Evolutionary conservation across 2,888 invertebrate species (phyloP).

Genomic region (Ctenicera cuprea): DNA sequence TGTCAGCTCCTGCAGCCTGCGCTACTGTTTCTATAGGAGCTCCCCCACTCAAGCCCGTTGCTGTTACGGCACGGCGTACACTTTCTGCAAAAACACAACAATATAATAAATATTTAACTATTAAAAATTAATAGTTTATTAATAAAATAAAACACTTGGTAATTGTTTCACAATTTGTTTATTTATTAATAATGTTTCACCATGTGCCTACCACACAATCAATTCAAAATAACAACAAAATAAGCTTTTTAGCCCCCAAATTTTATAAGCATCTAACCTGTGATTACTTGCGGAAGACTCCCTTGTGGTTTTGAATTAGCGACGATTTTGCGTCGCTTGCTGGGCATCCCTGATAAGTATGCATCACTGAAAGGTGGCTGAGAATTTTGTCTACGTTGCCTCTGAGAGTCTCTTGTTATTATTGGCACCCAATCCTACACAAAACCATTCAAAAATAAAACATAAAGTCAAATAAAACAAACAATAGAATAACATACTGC

Average conservation of each 20-base stretch:
- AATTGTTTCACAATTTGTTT: no score
- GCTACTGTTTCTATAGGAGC: conserved; percentile 73
- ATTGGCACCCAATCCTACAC: conserved; percentile 91
- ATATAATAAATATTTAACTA: conserved; percentile 20
- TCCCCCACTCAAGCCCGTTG: conserved; percentile 72
- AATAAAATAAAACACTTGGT: no score
- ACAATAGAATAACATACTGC: conserved; percentile 67
- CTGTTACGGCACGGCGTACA: conserved; percentile 72
- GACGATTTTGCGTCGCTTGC: conserved; percentile 88
- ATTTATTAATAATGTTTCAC: no score
- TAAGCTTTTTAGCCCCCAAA: no score
- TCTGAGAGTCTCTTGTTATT: conserved; percentile 85
- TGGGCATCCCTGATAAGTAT: conserved; percentile 92
- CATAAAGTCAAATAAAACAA: neutral
- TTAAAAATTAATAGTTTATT: no score
- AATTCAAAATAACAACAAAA: no score
- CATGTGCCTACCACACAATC: no score
- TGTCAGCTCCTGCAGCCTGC: conserved; percentile 73
- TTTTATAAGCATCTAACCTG: conserved; percentile 66
- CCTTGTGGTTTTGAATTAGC: conserved; percentile 69
- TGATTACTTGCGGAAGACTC: conserved; percentile 70
- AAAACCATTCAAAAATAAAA: conserved; percentile 27
- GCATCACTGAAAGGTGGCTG: conserved; percentile 88
- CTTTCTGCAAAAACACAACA: conserved; percentile 63
- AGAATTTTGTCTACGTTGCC: conserved; percentile 79